phyloP scores from a whole-genome alignment of 23 tunicate genomes.

The Ciona savignyi region DNA sequence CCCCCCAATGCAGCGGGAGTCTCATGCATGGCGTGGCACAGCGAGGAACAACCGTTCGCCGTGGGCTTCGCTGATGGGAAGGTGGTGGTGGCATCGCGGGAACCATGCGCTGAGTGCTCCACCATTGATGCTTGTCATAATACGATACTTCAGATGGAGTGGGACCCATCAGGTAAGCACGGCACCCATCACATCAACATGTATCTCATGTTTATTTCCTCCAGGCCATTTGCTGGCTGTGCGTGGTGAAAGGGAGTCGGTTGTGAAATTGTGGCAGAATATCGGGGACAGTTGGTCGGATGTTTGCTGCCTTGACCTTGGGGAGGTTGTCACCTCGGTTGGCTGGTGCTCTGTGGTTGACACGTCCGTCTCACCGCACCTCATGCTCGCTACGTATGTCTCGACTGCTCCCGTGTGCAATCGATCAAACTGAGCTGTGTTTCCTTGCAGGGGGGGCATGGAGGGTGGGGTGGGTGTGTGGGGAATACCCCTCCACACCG shows the following conservation, averaged over 20 bases:
- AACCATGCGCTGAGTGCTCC: slow-evolving; percentile 15
- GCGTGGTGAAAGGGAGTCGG: slow-evolving; percentile 16
- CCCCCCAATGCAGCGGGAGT: slow-evolving; percentile 32
- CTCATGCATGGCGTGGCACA: slow-evolving; percentile 51
- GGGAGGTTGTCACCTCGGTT: slow-evolving; percentile 18
- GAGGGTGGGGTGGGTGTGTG: too few species aligned
- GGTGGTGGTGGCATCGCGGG: slow-evolving; percentile 65
- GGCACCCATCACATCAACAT: too few species aligned
- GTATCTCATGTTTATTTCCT: too few species aligned
- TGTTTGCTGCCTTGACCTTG: slow-evolving; percentile 24
- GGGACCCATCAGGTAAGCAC: slow-evolving; percentile 62
- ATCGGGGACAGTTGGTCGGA: slow-evolving; percentile 54
- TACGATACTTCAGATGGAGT: slow-evolving; percentile 3
- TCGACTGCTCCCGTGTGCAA: too few species aligned
- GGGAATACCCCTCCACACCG: too few species aligned
- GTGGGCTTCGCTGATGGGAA: slow-evolving; percentile 88
- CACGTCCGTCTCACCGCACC: slow-evolving; percentile 18
- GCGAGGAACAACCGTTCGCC: slow-evolving; percentile 54
- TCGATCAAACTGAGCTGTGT: too few species aligned
- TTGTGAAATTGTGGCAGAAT: slow-evolving; percentile 37
- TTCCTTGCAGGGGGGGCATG: too few species aligned
- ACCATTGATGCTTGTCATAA: slow-evolving; percentile 63
- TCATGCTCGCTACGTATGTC: slow-evolving; percentile 46
- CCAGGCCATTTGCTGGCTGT: slow-evolving; percentile 42
- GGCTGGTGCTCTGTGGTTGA: slow-evolving; percentile 46